Percentiles rank a stretch among this genome's conserved stretches.
phyloP scores from a whole-genome alignment of 2,888 invertebrate species.

The Rotaria sp. region DNA sequence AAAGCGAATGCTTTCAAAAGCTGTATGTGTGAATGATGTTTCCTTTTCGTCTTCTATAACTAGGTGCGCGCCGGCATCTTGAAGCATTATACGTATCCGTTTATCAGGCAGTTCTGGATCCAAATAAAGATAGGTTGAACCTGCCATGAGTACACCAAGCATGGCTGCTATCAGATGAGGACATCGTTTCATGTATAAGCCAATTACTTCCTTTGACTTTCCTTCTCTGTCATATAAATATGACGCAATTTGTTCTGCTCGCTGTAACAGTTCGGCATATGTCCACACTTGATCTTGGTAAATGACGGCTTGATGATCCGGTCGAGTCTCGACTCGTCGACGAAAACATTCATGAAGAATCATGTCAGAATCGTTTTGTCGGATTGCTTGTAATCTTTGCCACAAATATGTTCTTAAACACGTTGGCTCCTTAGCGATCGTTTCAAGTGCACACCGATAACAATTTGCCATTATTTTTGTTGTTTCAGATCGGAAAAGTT shows the following conservation, averaged over 20 bases:
- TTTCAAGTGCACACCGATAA: neutral
- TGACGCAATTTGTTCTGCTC: neutral
- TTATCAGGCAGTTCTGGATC: neutral
- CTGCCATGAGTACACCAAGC: neutral
- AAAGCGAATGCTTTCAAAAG: neutral
- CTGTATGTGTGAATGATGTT: neutral
- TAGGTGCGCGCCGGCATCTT: fast-evolving
- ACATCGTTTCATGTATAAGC: neutral
- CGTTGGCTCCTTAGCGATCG: neutral
- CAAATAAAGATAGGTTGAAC: neutral
- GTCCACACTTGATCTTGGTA: neutral
- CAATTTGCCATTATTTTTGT: neutral
- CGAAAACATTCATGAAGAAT: neutral
- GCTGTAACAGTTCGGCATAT: neutral
- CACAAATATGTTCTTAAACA: neutral
- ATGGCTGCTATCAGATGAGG: neutral
- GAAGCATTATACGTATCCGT: neutral
- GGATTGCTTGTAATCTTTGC: neutral
- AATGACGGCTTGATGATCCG: neutral
- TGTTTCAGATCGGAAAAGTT: neutral
- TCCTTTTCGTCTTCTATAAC: neutral
- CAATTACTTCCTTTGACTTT: neutral
- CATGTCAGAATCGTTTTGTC: neutral
- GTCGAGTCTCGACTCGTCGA: neutral
- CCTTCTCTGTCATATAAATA: neutral